Evolutionary conservation across 2,797 vertebrate species (phyloP).

Genomic region (Coregonus ussuriensis): DNA sequence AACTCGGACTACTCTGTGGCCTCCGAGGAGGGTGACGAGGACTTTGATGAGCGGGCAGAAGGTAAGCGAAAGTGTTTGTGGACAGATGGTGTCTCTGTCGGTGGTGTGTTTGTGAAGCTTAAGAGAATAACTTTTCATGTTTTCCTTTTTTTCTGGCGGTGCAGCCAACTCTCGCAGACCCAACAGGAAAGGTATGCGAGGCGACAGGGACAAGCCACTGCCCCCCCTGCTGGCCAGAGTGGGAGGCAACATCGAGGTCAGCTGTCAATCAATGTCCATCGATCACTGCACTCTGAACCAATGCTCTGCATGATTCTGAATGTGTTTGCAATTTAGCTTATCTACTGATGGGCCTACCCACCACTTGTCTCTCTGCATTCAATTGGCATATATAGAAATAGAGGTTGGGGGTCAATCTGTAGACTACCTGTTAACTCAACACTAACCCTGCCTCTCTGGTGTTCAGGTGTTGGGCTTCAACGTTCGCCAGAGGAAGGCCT

Average conservation of each 20-base stretch:
- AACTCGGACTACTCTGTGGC: slow-evolving; percentile 98
- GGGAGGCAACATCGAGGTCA: slow-evolving; percentile 96
- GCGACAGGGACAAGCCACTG: slow-evolving; percentile 96
- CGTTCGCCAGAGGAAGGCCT: slow-evolving; percentile 96
- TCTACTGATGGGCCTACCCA: neutral
- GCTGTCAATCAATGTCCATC: slow-evolving; percentile 1
- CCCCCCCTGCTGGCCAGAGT: slow-evolving; percentile 98
- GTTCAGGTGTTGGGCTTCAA: slow-evolving; percentile 95
- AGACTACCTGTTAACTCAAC: neutral
- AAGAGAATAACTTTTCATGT: neutral
- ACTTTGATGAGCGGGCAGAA: slow-evolving; percentile 96
- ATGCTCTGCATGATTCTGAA: neutral
- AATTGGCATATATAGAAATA: no score
- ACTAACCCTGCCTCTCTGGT: neutral
- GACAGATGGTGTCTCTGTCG: neutral
- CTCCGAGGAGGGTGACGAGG: slow-evolving; percentile 97
- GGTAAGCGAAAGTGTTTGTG: slow-evolving; percentile 68
- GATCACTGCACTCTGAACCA: neutral
- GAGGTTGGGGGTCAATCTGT: neutral
- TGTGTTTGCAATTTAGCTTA: neutral
- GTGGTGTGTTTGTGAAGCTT: neutral
- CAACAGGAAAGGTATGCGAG: slow-evolving; percentile 93
- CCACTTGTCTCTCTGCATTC: no score
- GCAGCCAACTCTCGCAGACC: slow-evolving; percentile 91
- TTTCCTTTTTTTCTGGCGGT: neutral